Evolutionary conservation across 2,888 invertebrate genomes (phyloP).

Genomic region (Leistus spinibarbis): DNA sequence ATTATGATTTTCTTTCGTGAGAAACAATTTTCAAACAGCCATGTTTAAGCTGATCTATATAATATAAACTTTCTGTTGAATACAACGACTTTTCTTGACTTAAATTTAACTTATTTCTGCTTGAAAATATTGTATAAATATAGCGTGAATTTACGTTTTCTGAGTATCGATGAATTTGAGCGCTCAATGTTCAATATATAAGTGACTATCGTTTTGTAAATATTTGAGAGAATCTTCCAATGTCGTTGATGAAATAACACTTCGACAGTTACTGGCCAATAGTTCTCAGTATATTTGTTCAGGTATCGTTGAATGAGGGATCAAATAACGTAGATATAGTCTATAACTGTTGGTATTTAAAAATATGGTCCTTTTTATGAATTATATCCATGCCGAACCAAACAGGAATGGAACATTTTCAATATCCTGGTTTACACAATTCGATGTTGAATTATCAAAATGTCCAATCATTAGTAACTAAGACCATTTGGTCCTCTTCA

Average conservation of each 20-base stretch:
- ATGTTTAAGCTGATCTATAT: not conserved
- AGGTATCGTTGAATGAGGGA: conserved; percentile 57
- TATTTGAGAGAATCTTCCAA: conserved; percentile 35
- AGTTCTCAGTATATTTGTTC: conserved; percentile 54
- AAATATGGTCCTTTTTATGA: conserved; percentile 21
- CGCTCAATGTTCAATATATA: conserved; percentile 4
- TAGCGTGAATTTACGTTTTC: not conserved
- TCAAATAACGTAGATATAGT: conserved; percentile 55
- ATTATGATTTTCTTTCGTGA: not conserved
- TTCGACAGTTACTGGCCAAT: conserved; percentile 34
- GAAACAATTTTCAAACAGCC: not conserved
- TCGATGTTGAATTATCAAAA: not conserved
- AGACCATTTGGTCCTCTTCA: not conserved
- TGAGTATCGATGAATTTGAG: not conserved
- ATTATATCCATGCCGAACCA: not conserved
- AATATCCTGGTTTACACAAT: not conserved
- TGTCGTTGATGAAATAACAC: conserved; percentile 2
- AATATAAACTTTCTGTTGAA: not conserved
- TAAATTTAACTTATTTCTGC: not conserved
- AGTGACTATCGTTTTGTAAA: conserved; percentile 25
- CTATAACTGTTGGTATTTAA: conserved; percentile 31
- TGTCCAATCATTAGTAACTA: not conserved
- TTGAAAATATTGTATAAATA: not conserved
- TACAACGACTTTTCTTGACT: no score
- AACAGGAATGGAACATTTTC: conserved; percentile 23